These are phyloP conservation scores for Cranoglanis bouderius DNA, from an alignment of 2,113 vertebrate species.

Conservation along the genomic window DNA sequence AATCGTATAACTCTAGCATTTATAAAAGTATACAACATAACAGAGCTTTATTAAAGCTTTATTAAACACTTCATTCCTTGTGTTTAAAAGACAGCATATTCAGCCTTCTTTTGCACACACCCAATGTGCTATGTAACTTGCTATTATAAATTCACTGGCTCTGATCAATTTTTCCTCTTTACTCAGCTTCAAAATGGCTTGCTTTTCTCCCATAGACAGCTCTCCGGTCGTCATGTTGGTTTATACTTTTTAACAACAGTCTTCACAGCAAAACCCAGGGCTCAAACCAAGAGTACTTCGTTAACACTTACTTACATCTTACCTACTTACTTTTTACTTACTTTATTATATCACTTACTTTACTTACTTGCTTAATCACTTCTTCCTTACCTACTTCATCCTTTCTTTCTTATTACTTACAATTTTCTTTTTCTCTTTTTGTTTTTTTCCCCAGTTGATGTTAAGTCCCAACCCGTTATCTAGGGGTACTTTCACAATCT, in stretches of 20 bases:
- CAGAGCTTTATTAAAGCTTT: too few relatives aligned
- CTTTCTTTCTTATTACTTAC: not conserved
- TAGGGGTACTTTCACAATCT: not conserved
- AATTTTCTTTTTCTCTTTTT: not conserved
- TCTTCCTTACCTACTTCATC: not conserved
- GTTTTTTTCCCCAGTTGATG: not conserved
- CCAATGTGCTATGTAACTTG: too few relatives aligned
- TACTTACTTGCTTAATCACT: not conserved
- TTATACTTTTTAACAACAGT: not conserved
- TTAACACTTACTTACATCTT: too few relatives aligned
- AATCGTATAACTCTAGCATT: not conserved
- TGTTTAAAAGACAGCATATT: too few relatives aligned
- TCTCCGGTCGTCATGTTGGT: not conserved
- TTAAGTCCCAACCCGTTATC: not conserved
- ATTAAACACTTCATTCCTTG: too few relatives aligned
- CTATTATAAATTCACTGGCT: too few relatives aligned
- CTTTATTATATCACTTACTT: not conserved
- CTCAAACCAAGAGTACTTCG: not conserved
- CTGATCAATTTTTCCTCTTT: too few relatives aligned
- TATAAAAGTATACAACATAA: too few relatives aligned
- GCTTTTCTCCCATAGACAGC: not conserved
- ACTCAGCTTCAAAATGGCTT: not conserved
- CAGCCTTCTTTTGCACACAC: too few relatives aligned
- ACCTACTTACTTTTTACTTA: not conserved
- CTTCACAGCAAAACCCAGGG: not conserved